Evolutionary conservation across 2,113 vertebrate species (phyloP).

Genomic region (Pelecanoides urinatrix): DNA sequence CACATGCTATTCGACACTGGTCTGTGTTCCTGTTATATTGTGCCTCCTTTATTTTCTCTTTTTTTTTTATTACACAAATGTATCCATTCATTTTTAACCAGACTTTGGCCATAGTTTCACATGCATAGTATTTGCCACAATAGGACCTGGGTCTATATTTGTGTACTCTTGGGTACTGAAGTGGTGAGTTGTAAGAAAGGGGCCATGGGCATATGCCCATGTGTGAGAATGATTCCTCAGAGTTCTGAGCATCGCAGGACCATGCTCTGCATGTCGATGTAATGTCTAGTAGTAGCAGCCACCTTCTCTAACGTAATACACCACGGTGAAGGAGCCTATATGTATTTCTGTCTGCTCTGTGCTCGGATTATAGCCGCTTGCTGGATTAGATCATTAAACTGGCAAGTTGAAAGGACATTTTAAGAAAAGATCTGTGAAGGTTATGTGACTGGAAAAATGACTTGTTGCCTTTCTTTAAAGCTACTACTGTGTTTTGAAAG

Average conservation of each 20-base stretch:
- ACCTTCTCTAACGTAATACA: background rate
- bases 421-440: background rate
- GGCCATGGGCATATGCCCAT: background rate
- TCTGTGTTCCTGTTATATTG: background rate
- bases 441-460: background rate
- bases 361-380: background rate
- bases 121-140: rapidly evolving
- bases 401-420: background rate
- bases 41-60: background rate
- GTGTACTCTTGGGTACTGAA: background rate
- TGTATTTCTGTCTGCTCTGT: background rate
- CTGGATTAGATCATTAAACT: background rate
- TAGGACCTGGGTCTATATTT: background rate
- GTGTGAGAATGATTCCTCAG: background rate
- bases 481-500: background rate
- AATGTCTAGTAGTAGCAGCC: too few relatives aligned
- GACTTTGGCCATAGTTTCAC: background rate
- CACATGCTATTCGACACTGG: rapidly evolving
- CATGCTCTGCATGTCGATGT: rapidly evolving
- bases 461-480: background rate
- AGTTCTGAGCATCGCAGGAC: background rate
- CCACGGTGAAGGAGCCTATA: background rate
- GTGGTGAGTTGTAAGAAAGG: background rate
- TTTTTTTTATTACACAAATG: background rate
- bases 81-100: background rate